These are phyloP conservation scores for Sturnus vulgaris DNA, from an alignment of 2,113 vertebrate genomes.

Conservation along the genomic window DNA sequence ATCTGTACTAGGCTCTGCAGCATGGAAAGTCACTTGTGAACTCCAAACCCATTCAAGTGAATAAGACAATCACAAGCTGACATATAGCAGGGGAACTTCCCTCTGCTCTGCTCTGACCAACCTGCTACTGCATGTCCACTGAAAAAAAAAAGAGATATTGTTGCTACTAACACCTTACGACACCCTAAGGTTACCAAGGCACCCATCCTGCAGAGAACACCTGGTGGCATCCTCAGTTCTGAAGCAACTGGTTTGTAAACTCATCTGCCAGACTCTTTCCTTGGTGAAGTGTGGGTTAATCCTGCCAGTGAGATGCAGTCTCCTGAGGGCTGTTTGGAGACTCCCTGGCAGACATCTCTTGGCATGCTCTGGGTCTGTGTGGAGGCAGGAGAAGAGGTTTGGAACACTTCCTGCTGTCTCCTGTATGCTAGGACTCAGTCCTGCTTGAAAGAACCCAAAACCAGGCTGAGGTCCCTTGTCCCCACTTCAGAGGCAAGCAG, in stretches of 20 bases:
- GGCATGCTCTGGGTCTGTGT: not conserved
- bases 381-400: not conserved
- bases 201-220: not conserved
- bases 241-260: not conserved
- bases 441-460: not conserved
- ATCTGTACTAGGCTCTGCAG: not conserved
- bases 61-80: not conserved
- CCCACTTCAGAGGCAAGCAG: not conserved
- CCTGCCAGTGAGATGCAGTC: not conserved
- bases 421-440: not conserved
- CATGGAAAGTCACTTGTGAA: not conserved
- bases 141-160: not conserved
- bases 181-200: not conserved
- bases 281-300: not conserved
- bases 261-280: rapidly evolving
- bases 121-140: not conserved
- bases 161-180: rapidly evolving
- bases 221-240: not conserved
- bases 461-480: not conserved
- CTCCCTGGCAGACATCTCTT: not conserved
- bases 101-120: not conserved
- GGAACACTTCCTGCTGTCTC: not conserved
- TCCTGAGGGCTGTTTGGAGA: not conserved
- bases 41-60: not conserved
- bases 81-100: not conserved